Evolutionary conservation across 1,140 invertebrate species (phyloP), one percentile per base, ranked within the genome.

Genomic region (Pogonus chalceus): DNA sequence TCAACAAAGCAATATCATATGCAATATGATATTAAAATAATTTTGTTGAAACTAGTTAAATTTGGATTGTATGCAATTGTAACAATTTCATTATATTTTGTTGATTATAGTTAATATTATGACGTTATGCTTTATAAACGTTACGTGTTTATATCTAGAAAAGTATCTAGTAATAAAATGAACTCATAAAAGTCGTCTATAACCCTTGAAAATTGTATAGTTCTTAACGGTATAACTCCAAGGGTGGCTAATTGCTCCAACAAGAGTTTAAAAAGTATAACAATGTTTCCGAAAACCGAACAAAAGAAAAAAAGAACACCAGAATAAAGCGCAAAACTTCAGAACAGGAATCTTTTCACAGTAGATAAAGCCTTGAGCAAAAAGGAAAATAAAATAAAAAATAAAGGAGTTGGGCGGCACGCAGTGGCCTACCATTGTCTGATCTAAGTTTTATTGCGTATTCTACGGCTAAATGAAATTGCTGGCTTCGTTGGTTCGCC

Each of bases 261-360:
- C 37, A 43, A 43, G 37, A 43, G 37, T 43, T 43, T 43, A 9
- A 43, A 43, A 43, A 43, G 37, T 43, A 9, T 43, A 43, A 43
- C 37, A 43, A 43, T 43, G 18, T 43, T 43, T 16, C 18, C 18
- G 37, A 43, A 43, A 43, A 43, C 9, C 4, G 18, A 43, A 43
- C 9, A 43, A 43, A 43, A 9, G 9, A 16, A 9, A 43, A 16
- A 43, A 43, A 43, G 37, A 7, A 4, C 3, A 4, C 37, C 18
- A 43, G 37, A 43, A 10, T 16, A 10, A 4, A 18, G 3, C 9
- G 18, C 7, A 43, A 43, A 43, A 43, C 37, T 43, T 18, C 37
- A 43, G 37, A 10, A 43, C 37, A 43, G 7, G 37, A 43, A 43
- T 43, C 37, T 43, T 43, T 43, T 43, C 37, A 43, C 9, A 43